Evolutionary conservation across 2,888 invertebrate species (phyloP), one percentile per base, ranked within the genome.

Genomic region (Nycteola revayana): DNA sequence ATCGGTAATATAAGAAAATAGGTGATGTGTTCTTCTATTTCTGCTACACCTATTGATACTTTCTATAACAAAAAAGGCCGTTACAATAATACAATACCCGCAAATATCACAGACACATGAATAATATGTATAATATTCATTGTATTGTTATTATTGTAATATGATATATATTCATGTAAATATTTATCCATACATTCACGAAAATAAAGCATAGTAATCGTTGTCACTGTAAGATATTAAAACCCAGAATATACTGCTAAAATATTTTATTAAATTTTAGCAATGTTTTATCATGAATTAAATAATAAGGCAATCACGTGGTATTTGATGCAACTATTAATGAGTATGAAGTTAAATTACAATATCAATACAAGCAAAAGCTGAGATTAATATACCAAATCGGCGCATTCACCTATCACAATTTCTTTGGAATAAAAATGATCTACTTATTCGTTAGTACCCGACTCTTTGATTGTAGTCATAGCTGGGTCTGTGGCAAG

Each of bases 291-390:
- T 75, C 74, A 77, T 78, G 75, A 78, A 68, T 76, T 82, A 82
- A 82, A 84, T 79, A 78, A 82, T 87, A 88, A 87, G 87, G 88
- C 88, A 86, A 78, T 88, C 83, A 79, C 70, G 85, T 84, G 85
- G 75, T 82, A 73, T 77, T 79, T 77, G 66, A 81, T 78, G 80
- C 82, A 69, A 74, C 76, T 82, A 80, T 76, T 72, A 66, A 75
- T 77, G 74, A 78, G 63, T 74, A 75, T 60, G 65, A 70, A 65
- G 66, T 75, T 76, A 69, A 69, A 70, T 74, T 74, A 78, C 68
- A 75, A 74, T 83, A 78, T 76, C 61, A 75, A 70, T 75, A 77
- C 65, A 85, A 85, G 85, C 85, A 74, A 71, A 76, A 85, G 84
- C 78, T 78, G 79, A 81, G 79, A 83, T 80, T 79, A 79, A 76